Evolutionary conservation across 2,113 vertebrate genomes (phyloP).

Genomic region (Onychostoma macrolepis): DNA sequence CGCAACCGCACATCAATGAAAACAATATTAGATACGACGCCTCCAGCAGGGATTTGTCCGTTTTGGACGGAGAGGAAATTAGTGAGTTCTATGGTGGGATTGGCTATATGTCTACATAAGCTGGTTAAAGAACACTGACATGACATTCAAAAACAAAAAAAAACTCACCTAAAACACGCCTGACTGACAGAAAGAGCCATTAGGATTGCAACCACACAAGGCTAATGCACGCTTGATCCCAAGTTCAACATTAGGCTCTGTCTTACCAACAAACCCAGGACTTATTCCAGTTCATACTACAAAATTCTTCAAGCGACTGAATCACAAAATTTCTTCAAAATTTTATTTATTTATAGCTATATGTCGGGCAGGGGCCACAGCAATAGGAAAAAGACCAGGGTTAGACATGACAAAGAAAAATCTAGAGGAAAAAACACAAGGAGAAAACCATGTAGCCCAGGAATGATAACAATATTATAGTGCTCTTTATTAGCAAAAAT

Average conservation of each 20-base stretch:
- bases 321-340: neutral
- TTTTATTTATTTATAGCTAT: neutral
- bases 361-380: neutral
- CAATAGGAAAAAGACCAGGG: neutral
- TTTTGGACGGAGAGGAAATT: constrained; percentile 41
- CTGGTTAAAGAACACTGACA: constrained; percentile 15
- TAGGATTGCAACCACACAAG: constrained; percentile 26
- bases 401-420: neutral
- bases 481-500: neutral
- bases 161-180: neutral
- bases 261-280: neutral
- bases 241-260: neutral
- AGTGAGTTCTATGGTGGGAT: constrained; percentile 21
- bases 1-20: constrained; percentile 38
- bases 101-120: constrained; percentile 1
- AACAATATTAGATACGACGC: constrained; percentile 34
- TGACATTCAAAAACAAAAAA: neutral
- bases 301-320: neutral
- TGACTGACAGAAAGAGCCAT: constrained; percentile 1
- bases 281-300: neutral
- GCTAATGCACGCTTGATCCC: neutral
- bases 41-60: constrained; percentile 39
- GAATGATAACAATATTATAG: neutral
- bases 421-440: neutral
- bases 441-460: neutral